Percentiles rank a stretch among this genome's conserved stretches.
phyloP scores from a whole-genome alignment of 1,140 invertebrate genomes.

The Drosophila nikananu region DNA sequence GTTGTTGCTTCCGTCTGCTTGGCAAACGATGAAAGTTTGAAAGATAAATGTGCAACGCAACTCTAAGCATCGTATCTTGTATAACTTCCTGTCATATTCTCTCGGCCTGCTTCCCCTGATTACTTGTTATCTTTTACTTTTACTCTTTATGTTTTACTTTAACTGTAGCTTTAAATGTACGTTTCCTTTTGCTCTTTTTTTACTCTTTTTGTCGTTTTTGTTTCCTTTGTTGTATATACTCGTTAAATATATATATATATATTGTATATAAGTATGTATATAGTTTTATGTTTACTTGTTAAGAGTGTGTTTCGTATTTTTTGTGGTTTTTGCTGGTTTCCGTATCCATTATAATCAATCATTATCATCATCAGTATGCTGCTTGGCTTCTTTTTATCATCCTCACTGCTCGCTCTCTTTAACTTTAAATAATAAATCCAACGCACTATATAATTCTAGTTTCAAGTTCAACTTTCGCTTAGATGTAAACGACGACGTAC shows the following conservation, averaged over 20 bases:
- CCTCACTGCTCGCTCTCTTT: constrained; percentile 44
- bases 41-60: constrained; percentile 81
- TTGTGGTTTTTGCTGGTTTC: constrained; percentile 53
- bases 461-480: constrained; percentile 84
- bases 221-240: constrained; percentile 50
- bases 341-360: constrained; percentile 47
- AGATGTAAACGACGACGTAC: constrained; percentile 83
- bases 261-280: constrained; percentile 60
- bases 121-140: constrained; percentile 39
- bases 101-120: constrained; percentile 42
- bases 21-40: constrained; percentile 79
- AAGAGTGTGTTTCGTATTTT: constrained; percentile 73
- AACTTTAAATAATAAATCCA: constrained; percentile 82
- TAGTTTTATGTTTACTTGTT: constrained; percentile 70
- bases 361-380: constrained; percentile 33
- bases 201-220: constrained; percentile 47
- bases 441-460: constrained; percentile 84
- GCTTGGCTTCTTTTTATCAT: constrained; percentile 46
- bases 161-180: constrained; percentile 78
- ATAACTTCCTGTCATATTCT: constrained; percentile 41
- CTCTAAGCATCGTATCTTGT: constrained; percentile 77
- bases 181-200: constrained; percentile 70
- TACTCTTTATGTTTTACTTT: constrained; percentile 49
- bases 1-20: constrained; percentile 71
- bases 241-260: constrained; percentile 59